These are phyloP conservation scores for Dendropsophus ebraccatus DNA, from an alignment of 2,113 vertebrate species.

Conservation along the genomic window DNA sequence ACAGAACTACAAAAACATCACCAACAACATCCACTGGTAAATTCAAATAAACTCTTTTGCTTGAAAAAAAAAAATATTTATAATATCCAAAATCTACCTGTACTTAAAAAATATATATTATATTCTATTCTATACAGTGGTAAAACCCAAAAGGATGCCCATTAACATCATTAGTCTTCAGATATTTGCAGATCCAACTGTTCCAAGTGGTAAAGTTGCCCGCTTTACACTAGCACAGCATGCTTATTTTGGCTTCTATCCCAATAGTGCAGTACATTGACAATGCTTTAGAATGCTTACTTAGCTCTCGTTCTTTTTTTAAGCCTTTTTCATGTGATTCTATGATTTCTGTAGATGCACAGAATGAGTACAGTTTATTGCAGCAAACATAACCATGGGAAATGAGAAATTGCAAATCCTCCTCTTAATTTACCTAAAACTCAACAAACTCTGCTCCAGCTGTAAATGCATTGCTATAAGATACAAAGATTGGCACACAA, in stretches of 20 bases:
- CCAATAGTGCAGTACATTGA: neutral
- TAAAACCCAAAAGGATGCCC: conserved; percentile 24
- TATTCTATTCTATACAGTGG: conserved; percentile 22
- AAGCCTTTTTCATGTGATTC: neutral
- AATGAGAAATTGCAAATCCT: neutral
- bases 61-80: neutral
- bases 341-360: neutral
- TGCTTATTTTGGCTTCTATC: neutral
- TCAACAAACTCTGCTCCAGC: conserved; percentile 18
- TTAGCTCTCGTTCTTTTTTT: neutral
- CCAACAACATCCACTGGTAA: conserved; percentile 66
- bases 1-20: conserved; percentile 64
- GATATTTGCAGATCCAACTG: conserved; percentile 12
- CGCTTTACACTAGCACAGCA: neutral
- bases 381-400: neutral
- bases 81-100: neutral
- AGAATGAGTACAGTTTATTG: conserved; percentile 24
- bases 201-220: conserved; percentile 28
- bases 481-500: neutral
- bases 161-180: conserved; percentile 31
- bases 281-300: conserved; percentile 2
- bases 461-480: neutral
- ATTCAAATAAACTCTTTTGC: neutral
- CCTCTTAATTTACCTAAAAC: neutral
- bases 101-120: conserved; percentile 10